Evolutionary conservation across 2,113 vertebrate genomes (phyloP).

Genomic region (Caretta caretta): DNA sequence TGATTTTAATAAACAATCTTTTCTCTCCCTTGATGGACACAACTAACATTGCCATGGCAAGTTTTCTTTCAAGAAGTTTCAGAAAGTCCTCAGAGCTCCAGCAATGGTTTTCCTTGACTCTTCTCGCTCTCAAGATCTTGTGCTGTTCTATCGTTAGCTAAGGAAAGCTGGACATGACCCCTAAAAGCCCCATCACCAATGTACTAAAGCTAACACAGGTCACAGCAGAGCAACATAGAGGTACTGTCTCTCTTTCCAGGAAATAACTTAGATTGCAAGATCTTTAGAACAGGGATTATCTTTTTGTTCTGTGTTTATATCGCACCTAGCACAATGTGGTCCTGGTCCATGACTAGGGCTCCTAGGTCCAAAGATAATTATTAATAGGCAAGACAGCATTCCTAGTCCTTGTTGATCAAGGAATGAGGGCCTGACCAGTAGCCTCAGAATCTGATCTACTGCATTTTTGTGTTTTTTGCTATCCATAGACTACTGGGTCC

Average conservation of each 20-base stretch:
- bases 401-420: not conserved
- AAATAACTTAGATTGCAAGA: not conserved
- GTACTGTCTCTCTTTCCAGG: not conserved
- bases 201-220: rapidly evolving
- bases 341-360: not conserved
- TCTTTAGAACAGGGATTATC: not conserved
- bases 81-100: not conserved
- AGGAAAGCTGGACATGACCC: not conserved
- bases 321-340: not conserved
- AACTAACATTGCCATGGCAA: not conserved
- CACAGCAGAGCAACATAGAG: rapidly evolving
- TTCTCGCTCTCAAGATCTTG: rapidly evolving
- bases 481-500: not conserved
- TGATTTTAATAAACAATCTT: not conserved
- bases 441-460: not conserved
- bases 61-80: not conserved
- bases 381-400: not conserved
- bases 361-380: not conserved
- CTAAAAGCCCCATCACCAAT: not conserved
- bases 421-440: not conserved
- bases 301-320: not conserved
- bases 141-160: not conserved
- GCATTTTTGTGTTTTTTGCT: not conserved
- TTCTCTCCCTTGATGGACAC: not conserved
- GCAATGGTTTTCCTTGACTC: not conserved